Evolutionary conservation across 2,797 vertebrate species (phyloP).

Genomic region (Centroberyx gerrardi): DNA sequence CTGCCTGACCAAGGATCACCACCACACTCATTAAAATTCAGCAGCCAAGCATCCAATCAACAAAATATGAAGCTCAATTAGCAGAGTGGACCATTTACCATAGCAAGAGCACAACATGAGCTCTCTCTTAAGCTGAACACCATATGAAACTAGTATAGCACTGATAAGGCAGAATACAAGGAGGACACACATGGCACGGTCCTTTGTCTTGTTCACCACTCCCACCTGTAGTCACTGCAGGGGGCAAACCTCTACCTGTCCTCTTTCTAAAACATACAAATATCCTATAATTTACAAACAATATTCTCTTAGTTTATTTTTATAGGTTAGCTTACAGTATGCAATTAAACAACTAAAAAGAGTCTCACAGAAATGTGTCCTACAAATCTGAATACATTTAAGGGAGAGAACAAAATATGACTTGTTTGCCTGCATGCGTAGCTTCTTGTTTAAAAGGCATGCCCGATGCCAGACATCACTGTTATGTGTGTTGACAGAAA

Average conservation of each 20-base stretch:
- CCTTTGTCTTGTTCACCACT: neutral
- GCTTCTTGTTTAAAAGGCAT: constrained; percentile 5
- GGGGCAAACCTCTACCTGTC: neutral
- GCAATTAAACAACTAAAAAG: neutral
- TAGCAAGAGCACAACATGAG: constrained; percentile 29
- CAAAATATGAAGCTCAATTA: constrained; percentile 51
- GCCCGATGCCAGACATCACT: neutral
- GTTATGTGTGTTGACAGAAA: constrained; percentile 5
- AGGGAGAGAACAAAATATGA: constrained; percentile 1
- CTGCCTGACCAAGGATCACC: constrained; percentile 39
- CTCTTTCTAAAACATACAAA: neutral
- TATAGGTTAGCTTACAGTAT: neutral
- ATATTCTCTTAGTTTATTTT: neutral
- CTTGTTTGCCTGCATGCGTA: constrained; percentile 10
- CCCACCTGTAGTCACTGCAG: neutral
- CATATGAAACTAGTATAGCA: neutral
- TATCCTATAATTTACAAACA: too few relatives aligned
- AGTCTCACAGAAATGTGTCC: neutral
- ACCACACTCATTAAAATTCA: constrained; percentile 69
- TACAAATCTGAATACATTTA: neutral
- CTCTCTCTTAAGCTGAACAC: constrained; percentile 25
- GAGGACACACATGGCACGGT: neutral
- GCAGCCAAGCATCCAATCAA: constrained; percentile 49
- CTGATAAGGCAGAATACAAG: constrained; percentile 10
- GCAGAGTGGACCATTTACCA: constrained; percentile 42